Conservation (phyloP, 2,113 vertebrate species). For the Laticauda colubrina region DNA sequence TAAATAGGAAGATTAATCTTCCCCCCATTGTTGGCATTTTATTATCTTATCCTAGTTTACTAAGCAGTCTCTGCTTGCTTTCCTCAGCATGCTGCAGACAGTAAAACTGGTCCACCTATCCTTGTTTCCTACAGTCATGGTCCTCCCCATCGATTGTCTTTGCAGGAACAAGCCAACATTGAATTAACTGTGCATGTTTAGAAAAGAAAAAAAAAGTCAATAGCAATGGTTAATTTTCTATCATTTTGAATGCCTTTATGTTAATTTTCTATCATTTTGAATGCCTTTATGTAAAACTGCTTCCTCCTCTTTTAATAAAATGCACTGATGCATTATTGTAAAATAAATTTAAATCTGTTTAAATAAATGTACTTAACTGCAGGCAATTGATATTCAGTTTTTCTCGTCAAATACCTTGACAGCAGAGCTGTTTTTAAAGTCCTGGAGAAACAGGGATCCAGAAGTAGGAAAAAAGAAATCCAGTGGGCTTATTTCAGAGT, state of each 20-base stretch:
- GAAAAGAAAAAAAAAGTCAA: constrained; percentile 16
- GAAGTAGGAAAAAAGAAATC: too few species aligned
- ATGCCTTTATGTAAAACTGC: constrained; percentile 43
- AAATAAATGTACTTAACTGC: constrained; percentile 60
- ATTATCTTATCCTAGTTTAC: neutral
- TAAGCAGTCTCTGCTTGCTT: accelerated
- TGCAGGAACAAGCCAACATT: neutral
- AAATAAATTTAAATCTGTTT: constrained; percentile 36
- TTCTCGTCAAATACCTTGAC: neutral
- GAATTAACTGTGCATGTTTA: constrained; percentile 39
- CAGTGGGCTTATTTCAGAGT: neutral
- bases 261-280: constrained; percentile 30
- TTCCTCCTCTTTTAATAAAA: constrained; percentile 51
- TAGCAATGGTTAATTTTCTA: constrained; percentile 31
- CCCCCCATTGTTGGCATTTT: neutral
- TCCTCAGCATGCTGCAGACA: neutral
- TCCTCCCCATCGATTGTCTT: neutral
- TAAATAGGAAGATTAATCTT: neutral
- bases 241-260: constrained; percentile 43
- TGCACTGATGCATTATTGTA: constrained; percentile 54
- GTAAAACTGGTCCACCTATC: neutral
- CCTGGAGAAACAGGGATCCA: neutral
- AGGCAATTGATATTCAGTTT: neutral
- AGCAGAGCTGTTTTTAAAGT: neutral
- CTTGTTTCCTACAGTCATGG: neutral